phyloP scores from a whole-genome alignment of 2,888 invertebrate species.

The Scaptomyza parva region DNA sequence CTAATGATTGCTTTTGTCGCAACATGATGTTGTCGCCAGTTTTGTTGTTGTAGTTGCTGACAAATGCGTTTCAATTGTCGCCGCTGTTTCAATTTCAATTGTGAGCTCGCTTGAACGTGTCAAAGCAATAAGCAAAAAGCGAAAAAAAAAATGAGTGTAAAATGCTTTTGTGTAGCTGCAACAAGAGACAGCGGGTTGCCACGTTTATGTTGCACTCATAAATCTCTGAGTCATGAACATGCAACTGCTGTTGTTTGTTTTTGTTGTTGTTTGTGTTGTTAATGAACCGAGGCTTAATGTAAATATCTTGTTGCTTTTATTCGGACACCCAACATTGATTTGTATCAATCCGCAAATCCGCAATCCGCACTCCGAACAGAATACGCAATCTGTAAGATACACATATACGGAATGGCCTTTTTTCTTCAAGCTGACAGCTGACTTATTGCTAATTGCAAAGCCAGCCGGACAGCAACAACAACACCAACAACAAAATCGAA shows the following conservation, averaged over 20 bases:
- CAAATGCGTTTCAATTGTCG: conserved; percentile 79
- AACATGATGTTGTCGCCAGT: conserved; percentile 37
- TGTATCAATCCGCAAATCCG: conserved; percentile 75
- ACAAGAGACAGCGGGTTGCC: conserved; percentile 32
- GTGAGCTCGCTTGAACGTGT: conserved; percentile 56
- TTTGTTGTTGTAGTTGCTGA: conserved; percentile 38
- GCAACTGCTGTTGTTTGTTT: conserved; percentile 20
- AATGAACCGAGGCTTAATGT: conserved; percentile 69
- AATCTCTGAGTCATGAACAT: conserved; percentile 42
- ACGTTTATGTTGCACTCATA: conserved; percentile 24
- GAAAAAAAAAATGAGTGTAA: conserved; percentile 26
- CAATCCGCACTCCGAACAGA: conserved; percentile 63
- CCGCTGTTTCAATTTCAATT: conserved; percentile 51
- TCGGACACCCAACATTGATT: conserved; percentile 66
- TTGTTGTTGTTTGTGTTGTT: conserved; percentile 39
- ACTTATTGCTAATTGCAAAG: conserved; percentile 78
- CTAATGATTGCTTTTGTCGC: conserved; percentile 59
- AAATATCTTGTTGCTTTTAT: conserved; percentile 70
- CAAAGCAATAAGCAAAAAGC: conserved; percentile 36
- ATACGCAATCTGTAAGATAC: conserved; percentile 51
- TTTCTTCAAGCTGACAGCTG: conserved; percentile 69
- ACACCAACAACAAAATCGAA: conserved; percentile 20
- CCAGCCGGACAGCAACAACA: conserved; percentile 27
- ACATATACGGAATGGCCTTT: conserved; percentile 3
- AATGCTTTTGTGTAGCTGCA: conserved; percentile 44